phyloP scores from a whole-genome alignment of 2,113 vertebrate species.

The Anser brachyrhynchus region DNA sequence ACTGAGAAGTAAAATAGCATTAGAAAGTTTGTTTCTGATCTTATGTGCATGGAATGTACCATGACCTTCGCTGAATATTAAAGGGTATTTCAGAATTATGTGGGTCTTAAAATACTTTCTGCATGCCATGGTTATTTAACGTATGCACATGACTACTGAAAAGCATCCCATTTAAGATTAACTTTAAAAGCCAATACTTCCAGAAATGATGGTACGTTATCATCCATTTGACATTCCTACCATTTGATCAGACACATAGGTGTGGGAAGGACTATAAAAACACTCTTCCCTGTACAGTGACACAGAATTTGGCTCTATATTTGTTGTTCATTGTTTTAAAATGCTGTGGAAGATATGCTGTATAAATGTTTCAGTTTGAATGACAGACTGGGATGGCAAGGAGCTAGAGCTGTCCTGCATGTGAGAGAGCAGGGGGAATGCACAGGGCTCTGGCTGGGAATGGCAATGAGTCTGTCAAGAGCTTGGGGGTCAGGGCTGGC shows the following conservation, averaged over 20 bases:
- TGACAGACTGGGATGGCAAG: background rate
- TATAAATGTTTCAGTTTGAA: background rate
- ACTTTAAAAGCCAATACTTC: slow-evolving; percentile 52
- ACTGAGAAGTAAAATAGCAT: background rate
- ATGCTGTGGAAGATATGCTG: background rate
- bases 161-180: slow-evolving; percentile 22
- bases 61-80: slow-evolving; percentile 15
- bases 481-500: background rate
- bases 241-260: slow-evolving; percentile 22
- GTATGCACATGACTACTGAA: slow-evolving; percentile 4
- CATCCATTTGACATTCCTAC: slow-evolving; percentile 34
- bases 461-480: background rate
- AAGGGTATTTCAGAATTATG: slow-evolving; percentile 32
- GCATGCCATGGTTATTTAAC: slow-evolving; percentile 31
- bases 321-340: background rate
- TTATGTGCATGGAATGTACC: slow-evolving; percentile 41
- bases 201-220: slow-evolving; percentile 36
- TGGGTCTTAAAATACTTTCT: slow-evolving; percentile 46
- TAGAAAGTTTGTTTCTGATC: slow-evolving; percentile 30
- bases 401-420: background rate
- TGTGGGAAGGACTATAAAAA: slow-evolving; percentile 6
- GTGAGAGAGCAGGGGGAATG: background rate
- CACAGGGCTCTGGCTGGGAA: background rate
- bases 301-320: background rate
- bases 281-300: background rate